Base-by-base conservation (phyloP, 2,113 vertebrate species). In the Corvus hawaiiensis region DNA sequence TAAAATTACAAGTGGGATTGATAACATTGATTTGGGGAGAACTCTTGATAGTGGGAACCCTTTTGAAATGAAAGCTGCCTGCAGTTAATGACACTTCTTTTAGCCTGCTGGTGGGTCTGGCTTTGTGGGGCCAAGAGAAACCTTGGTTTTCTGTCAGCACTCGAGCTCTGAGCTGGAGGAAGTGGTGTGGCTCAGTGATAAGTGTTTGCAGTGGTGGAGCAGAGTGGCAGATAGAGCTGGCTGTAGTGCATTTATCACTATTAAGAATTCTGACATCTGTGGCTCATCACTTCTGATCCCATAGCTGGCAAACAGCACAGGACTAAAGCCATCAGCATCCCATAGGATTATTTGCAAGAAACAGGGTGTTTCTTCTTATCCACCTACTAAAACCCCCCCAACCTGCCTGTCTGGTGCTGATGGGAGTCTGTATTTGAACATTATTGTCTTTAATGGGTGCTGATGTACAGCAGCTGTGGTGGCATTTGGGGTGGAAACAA, bases 1-100 rank as follows among this genome's bases (percentile, higher is more conserved):
- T 80, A 35, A 87, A 94, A 92, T 95, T 94, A 94, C 91, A 87
- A 88, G 93, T 75, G 91, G 96, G 94, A 95, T 92, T 96, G 96
- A 90, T 92, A 96, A 67, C 97, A 97, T 97, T 74, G 92, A 92
- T 92, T 87, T 66, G 68, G 81, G 90, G 69, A 76, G 59, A 49
- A 6, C 74, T 91, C 73, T 33, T 82, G 93, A 26, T 63, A 79
- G 80, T 62, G 91, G 85, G 72, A 94, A 79, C 73, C 88, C 86
- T 90, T 76, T 86, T 72, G 69, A 77, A 93, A 66, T 16, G 56
- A 72, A 32, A 28, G 80, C 63, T 94, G 91, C 61, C 37, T 78
- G 68, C 7, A 11, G 76, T 85, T 71, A 93, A 48, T 35, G 87
- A 48, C 73, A 71, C 93, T 79, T 76, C 2, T 69, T 72, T 58